Base-by-base conservation (phyloP, 2,113 vertebrate species). In the Antechinus flavipes region DNA sequence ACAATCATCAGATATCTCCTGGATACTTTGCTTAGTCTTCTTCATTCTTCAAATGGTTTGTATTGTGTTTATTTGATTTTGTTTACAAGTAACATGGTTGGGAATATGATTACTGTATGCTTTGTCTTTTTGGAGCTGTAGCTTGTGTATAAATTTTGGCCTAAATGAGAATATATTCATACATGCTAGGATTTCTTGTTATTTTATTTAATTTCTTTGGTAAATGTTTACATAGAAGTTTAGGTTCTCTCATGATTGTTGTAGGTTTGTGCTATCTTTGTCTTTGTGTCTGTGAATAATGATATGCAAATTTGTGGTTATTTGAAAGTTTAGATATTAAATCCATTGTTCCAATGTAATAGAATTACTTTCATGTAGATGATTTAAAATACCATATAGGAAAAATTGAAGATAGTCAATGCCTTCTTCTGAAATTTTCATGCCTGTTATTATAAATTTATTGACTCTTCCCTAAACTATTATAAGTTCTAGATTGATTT, bases 11-110 rank as follows among this genome's bases (percentile, higher is more conserved):
- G 99, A 98, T 99, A 99, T 93, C 99, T 99, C 92, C 98, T 99
- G 98, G 99, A 99, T 98, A 99, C 99, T 5, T 98, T 99, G 97
- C 99, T 99, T 95, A 99, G 99, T 98, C 99, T 99, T 96, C 99
- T 99, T 91, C 99, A 99, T 97, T 99, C 99, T n/a, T 99, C 99
- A 97, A 99, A 99, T 68, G 99, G 99, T 99, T 97, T 98, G 99
- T 98, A 97, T 92, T 97, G 96, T 91, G 10, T 52, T 96, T 92
- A 54, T n/a, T 19, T 91, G 90, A 24, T 95, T 95, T 27, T 76
- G n/a, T 91, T 95, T 90, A 16, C 46, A 56, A 53, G 49, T 52
- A 89, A 55, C 93, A 12, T 91, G 27, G 94, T 68, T 91, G 19
- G 49, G 93, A 2, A 11, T 2, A 91, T 94, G 58, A 8, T 92